Evolutionary conservation across 2,888 invertebrate species (phyloP), one percentile per base, ranked within the genome.

Genomic region (Synanthedon vespiformis): DNA sequence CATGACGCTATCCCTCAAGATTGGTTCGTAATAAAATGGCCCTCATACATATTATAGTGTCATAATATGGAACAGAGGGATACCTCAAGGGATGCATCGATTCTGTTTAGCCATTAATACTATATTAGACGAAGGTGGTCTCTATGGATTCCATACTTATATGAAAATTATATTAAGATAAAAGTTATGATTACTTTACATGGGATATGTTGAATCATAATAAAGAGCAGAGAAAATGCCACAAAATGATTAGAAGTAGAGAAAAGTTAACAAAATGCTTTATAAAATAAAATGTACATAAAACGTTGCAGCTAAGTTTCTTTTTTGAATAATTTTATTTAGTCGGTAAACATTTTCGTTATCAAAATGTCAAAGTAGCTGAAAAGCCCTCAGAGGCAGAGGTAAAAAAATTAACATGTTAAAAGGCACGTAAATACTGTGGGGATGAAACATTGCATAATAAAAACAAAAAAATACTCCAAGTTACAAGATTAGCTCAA

Each of bases 21-120:
- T 77, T 72, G 74, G 73, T 71, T 64, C 72, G 78, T 77, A 79
- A 78, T 81, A 80, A 81, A 80, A 77, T 72, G 70, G 65, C 74
- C 76, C 80, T 68, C 69, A 69, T 77, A 75, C 77, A 80, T 82
- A 79, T 78, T 78, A 79, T 68, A 77, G 79, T 70, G 70, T 72
- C 71, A 76, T 77, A 74, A 72, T 77, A 75, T 70, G 74, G 74
- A 67, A 65, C 65, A 67, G 57, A 51, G 68, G 72, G 70, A 67
- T 65, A 69, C 68, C 82, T 77, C 80, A 48, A 52, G 81, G 79
- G 85, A 74, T 59, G 68, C 80, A 82, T 85, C 77, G 74, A 77
- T 82, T 76, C 74, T 75, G 68, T 68, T 78, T 75, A 75, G 57
- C 70, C 70, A 79, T 83, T 80, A 82, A 83, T 82, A 81, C 63